Evolutionary conservation across 2,797 vertebrate species (phyloP), one percentile per base, ranked within the genome.

Genomic region (Rallus crepitans): DNA sequence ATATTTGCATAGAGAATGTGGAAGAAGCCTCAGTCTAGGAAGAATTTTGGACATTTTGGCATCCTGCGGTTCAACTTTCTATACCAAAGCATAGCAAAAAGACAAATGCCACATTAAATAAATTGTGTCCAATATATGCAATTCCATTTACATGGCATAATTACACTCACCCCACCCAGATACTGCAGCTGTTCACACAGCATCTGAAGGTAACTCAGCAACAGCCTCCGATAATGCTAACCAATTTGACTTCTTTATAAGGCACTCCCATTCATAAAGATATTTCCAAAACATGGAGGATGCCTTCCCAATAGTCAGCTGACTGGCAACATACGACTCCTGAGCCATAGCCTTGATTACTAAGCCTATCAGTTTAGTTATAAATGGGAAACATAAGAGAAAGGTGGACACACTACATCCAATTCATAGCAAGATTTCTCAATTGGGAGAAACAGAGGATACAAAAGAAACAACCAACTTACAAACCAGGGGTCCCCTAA

Each of bases 301-400:
- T 0, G 42, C 37, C 55, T 31, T 52, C 28, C 6, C 11, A 25
- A 33, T 28, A 75, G 48, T 11, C 40, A 20, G 31, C 0, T 56
- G 20, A 63, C 15, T 52, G 19, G 72, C 23, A 81, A 1, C 12
- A 63, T 15, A 52, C 56, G 47, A 78, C 45, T 84, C 64, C 23
- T 39, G 45, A 95, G 72, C 15, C 37, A 82, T 21, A 76, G 42
- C 3, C 15, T 40, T 45, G 28, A 82, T 55, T 50, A 72, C 25
- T 63, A 89, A 79, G 31, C 15, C 25, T 12, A 56, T 24, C 24
- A 15, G 18, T 31, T 75, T 39, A 90, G 5, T 42, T 80, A 73
- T 12, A 73, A 66, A 55, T 37, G 24, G 27, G 19, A 52, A 70
- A 81, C 59, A 27, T 19, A 71, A n/a, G 9, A 64, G 33, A 56